A percentile compares a stretch with the other conserved stretches of the same genome.
These are phyloP conservation scores for Aphrophora alni DNA, from an alignment of 2,888 invertebrate species.

Conservation along the genomic window DNA sequence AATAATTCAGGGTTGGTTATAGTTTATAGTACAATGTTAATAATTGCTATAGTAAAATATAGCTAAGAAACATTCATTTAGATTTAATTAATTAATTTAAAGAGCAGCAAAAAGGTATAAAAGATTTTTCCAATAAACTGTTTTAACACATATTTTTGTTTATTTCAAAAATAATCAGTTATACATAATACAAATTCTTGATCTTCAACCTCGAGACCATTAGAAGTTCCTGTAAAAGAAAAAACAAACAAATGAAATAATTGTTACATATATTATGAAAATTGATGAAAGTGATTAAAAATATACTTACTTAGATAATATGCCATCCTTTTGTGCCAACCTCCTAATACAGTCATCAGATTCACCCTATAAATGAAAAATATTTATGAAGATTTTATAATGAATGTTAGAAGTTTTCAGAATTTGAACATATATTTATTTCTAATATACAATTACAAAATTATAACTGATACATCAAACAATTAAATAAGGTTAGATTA, in stretches of 20 bases:
- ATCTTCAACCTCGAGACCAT: background rate
- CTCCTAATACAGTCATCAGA: conserved; percentile 96
- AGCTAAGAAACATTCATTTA: too few relatives aligned
- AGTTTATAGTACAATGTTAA: too few relatives aligned
- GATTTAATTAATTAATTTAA: too few relatives aligned
- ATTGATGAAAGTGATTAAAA: background rate
- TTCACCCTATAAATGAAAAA: conserved; percentile 71
- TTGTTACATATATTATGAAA: background rate
- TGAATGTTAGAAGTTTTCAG: conserved; percentile 16
- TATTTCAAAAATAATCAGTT: background rate
- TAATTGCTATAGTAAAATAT: too few relatives aligned
- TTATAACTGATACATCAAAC: too few relatives aligned
- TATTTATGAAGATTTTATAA: conserved; percentile 19
- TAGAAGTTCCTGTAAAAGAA: background rate
- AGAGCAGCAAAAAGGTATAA: too few relatives aligned
- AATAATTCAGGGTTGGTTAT: too few relatives aligned
- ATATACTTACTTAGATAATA: conserved; percentile 81
- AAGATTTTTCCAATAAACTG: too few relatives aligned
- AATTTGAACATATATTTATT: background rate
- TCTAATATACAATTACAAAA: background rate
- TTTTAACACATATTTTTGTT: background rate
- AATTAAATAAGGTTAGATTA: too few relatives aligned
- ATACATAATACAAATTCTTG: background rate
- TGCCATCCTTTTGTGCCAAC: conserved; percentile 91
- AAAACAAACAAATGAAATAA: background rate